phyloP scores from a whole-genome alignment of 2,888 invertebrate species.

The Diaprepes abbreviatus region DNA sequence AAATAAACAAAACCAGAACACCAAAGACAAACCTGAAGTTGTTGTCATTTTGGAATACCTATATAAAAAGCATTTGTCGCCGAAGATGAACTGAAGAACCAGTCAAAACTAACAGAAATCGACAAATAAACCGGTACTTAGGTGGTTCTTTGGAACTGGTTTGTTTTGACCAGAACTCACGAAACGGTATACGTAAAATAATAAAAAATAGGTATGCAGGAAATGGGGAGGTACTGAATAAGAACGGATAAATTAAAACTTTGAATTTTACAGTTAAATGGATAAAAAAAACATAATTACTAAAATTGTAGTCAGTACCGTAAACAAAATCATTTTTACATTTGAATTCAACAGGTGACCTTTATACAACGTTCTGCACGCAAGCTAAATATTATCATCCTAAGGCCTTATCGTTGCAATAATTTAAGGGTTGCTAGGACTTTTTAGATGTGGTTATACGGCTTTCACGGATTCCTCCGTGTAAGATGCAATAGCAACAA shows the following conservation, averaged over 20 bases:
- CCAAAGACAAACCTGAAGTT: neutral
- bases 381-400: no score
- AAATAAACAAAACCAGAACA: neutral
- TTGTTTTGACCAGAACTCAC: slow-evolving; percentile 4
- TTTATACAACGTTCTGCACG: no score
- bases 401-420: no score
- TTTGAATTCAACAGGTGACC: no score
- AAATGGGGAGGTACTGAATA: neutral
- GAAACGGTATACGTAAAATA: neutral
- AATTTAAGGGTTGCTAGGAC: no score
- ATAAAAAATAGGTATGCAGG: neutral
- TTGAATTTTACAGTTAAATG: no score
- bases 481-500: no score
- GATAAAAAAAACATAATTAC: no score
- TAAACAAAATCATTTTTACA: no score
- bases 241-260: neutral
- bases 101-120: neutral
- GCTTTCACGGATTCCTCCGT: no score
- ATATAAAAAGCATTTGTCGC: neutral
- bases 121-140: slow-evolving; percentile 9
- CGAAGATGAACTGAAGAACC: slow-evolving; percentile 9
- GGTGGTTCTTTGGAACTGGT: slow-evolving; percentile 1
- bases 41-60: neutral
- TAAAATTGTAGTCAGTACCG: no score
- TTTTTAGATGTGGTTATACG: no score